Base-by-base conservation (phyloP, 2,113 vertebrate species). In the Nicator chloris region DNA sequence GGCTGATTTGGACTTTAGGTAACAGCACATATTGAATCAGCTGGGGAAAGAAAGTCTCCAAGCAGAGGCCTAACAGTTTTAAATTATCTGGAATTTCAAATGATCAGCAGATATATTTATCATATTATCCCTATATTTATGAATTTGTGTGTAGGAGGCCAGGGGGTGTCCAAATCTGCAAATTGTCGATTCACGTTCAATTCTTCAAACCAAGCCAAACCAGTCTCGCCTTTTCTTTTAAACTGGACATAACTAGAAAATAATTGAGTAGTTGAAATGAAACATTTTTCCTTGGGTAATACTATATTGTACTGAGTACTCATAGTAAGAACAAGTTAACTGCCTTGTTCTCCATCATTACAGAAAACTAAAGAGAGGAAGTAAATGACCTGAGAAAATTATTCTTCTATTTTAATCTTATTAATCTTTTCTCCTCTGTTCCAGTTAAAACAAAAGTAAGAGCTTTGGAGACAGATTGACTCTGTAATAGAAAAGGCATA, bases 1-100 rank as follows among this genome's bases (percentile, higher is more conserved):
- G 79, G 91, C 64, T 96, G 97, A 88, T 92, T 96, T 96, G 91
- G 93, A 92, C 92, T 93, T 97, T 96, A 78, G 92, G 88, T 83
- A 97, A 94, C 89, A 96, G 94, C 69, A 89, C 81, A 86, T 65
- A 79, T 21, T 93, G 92, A 95, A 60, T 92, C 82, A 17, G 57
- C 65, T 11, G 8, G 71, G 94, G 53, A 86, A 88, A 93, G 61
- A 80, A 96, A 96, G 44, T 72, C 85, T 77, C 59, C 30, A 45
- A 77, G 33, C 66, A 89, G 65, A 94, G 88, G 42, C 66, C 49
- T 53, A 56, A 68, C 20, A 44, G 68, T 61, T 78, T 59, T 91
- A 95, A 96, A 86, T 96, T 69, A 88, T 30, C 70, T 82, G 44
- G 39, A 72, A 72, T 86, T 75, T 88, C 60, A 84, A 88, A 65